Evolutionary conservation across 2,888 invertebrate genomes (phyloP).

Genomic region (Meandrusa payeni): DNA sequence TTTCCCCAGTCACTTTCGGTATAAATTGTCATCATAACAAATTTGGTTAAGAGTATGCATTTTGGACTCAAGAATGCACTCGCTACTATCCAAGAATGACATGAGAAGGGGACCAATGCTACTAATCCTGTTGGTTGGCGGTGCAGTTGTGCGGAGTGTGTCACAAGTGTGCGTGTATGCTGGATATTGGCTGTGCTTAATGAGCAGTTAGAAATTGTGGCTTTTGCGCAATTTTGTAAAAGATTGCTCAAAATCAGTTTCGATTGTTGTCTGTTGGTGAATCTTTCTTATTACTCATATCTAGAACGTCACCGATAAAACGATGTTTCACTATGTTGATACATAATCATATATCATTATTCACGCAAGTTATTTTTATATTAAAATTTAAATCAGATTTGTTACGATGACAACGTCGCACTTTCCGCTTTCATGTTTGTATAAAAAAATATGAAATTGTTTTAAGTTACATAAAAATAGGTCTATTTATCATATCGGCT

Average conservation of each 20-base stretch:
- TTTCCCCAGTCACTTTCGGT: conserved; percentile 1
- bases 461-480: conserved; percentile 4
- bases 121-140: conserved; percentile 4
- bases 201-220: neutral
- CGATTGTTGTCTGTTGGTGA: no score
- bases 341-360: no score
- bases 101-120: conserved; percentile 23
- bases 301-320: no score
- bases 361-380: no score
- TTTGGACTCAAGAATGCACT: conserved; percentile 1
- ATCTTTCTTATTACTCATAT: no score
- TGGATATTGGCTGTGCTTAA: neutral
- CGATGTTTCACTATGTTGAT: no score
- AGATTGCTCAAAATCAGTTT: no score
- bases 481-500: conserved; percentile 5
- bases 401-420: conserved; percentile 11
- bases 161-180: neutral
- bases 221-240: no score
- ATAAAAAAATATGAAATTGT: neutral
- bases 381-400: conserved; percentile 6
- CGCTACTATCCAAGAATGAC: neutral
- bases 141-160: neutral
- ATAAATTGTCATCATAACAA: conserved; percentile 6
- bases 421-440: neutral
- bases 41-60: neutral